Base-by-base conservation (phyloP, 1,140 invertebrate genomes). In the Armadillidium nasatum region DNA sequence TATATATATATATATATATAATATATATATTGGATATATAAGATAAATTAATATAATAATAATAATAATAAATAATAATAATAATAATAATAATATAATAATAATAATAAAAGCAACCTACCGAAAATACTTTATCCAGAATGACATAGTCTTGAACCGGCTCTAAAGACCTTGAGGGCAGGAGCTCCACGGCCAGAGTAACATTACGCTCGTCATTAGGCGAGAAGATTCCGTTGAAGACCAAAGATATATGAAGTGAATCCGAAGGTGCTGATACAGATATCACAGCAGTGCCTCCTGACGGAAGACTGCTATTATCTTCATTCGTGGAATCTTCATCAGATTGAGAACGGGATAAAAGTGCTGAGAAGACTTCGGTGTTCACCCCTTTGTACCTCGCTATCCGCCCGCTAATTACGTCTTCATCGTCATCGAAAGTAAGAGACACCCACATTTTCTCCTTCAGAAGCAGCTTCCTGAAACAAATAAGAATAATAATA, bases 231-330 rank as follows among this genome's bases (percentile, higher is more conserved):
- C 93, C 93, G 79, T 93, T 94, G 82, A 94, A 94, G 0, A 94
- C 88, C 0, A 95, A 83, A 0, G 91, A 91, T 0, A 95, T 83
- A 82, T 95, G 93, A 74, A 95, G 88, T 3, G 91, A 92, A 0
- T 92, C 92, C 0, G 92, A 89, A 0, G 90, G 88, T 0, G 91
- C 89, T 0, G 89, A 91, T 0, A 90, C 90, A 0, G 93, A 93
- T 0, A 96, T 90, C 15, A 94, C 90, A 6, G 93, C 93, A 0
- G 93, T 95, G 0, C 92, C 94, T 15, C 92, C 91, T 11, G 74
- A 75, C 21, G 60, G 71, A 23, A 79, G 76, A 44, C 67, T 44
- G 13, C 72, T 75, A 54, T 66, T 73, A 23, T 33, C 33, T 33
- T 33, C 33, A 33, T 33, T 33, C 1, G 22, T 69, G 33, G 33